phyloP scores from a whole-genome alignment of 2,797 vertebrate genomes.

The Thripadectes ignobilis region DNA sequence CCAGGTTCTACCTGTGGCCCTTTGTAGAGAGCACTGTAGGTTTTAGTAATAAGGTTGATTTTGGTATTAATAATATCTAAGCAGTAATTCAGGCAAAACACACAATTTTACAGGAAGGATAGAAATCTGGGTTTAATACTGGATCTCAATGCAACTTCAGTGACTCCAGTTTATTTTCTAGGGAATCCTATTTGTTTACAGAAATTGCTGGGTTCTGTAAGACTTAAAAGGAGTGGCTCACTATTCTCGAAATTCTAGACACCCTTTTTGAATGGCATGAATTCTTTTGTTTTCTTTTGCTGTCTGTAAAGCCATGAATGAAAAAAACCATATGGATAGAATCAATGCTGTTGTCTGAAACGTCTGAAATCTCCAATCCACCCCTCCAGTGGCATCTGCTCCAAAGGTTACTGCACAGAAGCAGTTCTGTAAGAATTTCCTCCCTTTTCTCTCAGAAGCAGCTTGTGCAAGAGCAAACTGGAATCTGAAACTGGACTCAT shows the following conservation, averaged over 20 bases:
- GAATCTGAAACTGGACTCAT: conserved; percentile 32
- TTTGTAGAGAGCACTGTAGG: background rate
- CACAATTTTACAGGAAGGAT: background rate
- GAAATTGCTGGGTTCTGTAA: background rate
- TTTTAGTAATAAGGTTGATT: background rate
- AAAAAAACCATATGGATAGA: background rate
- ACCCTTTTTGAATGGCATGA: background rate
- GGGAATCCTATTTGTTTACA: background rate
- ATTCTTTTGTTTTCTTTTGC: background rate
- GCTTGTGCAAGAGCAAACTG: conserved; percentile 8
- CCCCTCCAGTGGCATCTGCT: conserved; percentile 4
- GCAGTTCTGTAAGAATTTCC: conserved; percentile 1
- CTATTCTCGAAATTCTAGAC: background rate
- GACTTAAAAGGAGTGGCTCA: background rate
- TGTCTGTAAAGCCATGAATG: background rate
- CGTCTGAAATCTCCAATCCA: background rate
- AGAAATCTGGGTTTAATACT: background rate
- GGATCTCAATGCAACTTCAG: background rate
- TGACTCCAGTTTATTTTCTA: background rate
- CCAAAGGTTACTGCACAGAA: background rate
- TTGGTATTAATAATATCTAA: background rate
- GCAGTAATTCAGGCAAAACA: background rate
- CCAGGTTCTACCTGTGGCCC: background rate
- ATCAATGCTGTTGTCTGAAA: background rate
- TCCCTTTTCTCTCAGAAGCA: conserved; percentile 34